Conservation (phyloP, 2,113 vertebrate genomes). For the Acrocephalus kingi region DNA sequence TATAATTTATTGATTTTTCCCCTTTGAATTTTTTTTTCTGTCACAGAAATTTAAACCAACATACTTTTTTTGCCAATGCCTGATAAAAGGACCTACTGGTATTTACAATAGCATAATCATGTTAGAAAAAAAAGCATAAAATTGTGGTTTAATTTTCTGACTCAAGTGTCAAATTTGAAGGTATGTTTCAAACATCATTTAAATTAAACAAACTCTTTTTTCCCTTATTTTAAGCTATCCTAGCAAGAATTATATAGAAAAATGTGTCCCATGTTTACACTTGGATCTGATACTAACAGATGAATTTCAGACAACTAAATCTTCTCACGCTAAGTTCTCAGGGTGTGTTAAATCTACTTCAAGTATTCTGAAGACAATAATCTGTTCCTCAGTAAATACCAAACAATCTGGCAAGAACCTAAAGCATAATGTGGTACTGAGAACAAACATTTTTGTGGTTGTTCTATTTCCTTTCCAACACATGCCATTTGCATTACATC, state of each 20-base stretch:
- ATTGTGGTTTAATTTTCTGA: not conserved
- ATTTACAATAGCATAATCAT: not conserved
- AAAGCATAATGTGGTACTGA: not conserved
- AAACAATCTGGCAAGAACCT: not conserved
- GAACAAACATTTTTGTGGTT: not conserved
- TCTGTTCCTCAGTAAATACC: not conserved
- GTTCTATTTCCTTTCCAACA: not conserved
- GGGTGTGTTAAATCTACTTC: not conserved
- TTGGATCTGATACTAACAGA: not conserved
- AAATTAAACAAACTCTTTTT: not conserved
- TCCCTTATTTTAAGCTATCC: not conserved
- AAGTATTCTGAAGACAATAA: not conserved
- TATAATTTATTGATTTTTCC: not conserved
- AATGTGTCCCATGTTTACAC: not conserved
- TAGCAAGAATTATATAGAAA: not conserved
- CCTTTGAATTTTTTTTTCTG: not conserved
- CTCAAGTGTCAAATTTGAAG: not conserved
- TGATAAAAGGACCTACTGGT: not conserved
- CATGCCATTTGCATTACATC: not conserved
- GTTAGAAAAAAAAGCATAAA: not conserved
- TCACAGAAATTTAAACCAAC: not conserved
- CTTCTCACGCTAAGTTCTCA: not conserved
- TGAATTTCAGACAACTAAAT: not conserved
- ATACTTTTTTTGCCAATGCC: not conserved
- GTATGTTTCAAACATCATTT: not conserved